Evolutionary conservation across 35 echinoderm and acorn worm genomes (phyloP).

Genomic region (Ophiothrix spiculata): DNA sequence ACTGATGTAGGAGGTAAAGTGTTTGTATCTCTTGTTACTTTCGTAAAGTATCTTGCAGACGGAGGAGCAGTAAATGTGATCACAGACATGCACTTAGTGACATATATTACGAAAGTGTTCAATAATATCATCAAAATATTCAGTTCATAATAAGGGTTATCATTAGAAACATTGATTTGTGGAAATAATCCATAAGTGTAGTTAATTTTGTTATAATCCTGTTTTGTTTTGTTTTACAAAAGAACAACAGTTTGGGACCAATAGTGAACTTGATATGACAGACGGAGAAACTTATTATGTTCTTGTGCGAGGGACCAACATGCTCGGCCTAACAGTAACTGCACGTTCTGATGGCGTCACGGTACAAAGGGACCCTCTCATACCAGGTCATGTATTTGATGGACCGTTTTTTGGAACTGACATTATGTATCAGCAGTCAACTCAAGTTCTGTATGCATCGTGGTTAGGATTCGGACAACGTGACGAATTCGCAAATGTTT

Average conservation of each 20-base stretch:
- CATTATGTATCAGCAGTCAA: conserved; percentile 11
- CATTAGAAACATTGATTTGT: no score
- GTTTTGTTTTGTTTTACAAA: not conserved
- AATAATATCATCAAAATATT: no score
- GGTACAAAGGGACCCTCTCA: conserved; percentile 24
- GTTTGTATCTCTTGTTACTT: no score
- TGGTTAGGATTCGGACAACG: conserved; percentile 23
- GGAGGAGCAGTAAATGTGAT: no score
- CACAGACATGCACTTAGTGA: no score
- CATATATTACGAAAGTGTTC: no score
- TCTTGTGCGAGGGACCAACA: conserved; percentile 25
- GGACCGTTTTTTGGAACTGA: conserved; percentile 15
- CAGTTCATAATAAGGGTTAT: no score
- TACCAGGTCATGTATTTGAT: conserved; percentile 35
- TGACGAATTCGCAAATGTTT: not conserved
- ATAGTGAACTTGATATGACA: not conserved
- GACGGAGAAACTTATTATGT: conserved; percentile 41
- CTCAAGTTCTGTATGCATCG: not conserved
- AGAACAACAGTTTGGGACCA: conserved; percentile 6
- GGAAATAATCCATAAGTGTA: no score
- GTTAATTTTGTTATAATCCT: no score
- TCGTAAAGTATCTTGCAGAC: no score
- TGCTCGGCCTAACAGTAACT: not conserved
- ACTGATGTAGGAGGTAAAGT: conserved; percentile 37
- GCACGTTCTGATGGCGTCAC: conserved; percentile 35